These are phyloP conservation scores for Leptopterna dolabrata DNA, from an alignment of 2,888 invertebrate species.

Conservation along the genomic window DNA sequence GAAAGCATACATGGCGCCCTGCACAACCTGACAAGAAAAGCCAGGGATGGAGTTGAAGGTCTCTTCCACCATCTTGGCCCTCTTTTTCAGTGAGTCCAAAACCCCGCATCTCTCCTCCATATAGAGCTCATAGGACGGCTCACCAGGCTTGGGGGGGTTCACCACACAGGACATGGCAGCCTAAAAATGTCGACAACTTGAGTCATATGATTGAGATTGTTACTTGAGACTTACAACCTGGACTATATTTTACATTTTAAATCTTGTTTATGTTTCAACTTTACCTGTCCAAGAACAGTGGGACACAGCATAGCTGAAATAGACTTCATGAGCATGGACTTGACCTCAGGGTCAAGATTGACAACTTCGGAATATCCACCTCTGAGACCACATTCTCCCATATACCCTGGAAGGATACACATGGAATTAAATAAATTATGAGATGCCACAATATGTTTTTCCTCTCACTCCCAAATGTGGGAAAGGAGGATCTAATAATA, in stretches of 20 bases:
- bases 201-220: no score
- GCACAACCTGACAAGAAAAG: constrained; percentile 79
- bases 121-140: constrained; percentile 87
- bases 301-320: constrained; percentile 96
- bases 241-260: no score
- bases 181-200: constrained; percentile 69
- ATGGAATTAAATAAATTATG: no score
- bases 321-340: constrained; percentile 85
- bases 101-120: constrained; percentile 79
- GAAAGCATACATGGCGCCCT: constrained; percentile 99
- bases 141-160: constrained; percentile 85
- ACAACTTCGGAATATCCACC: constrained; percentile 95
- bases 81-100: constrained; percentile 77
- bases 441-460: no score
- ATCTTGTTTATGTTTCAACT: no score
- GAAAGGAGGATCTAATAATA: no score
- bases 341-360: constrained; percentile 87
- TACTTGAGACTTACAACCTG: no score
- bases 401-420: constrained; percentile 72
- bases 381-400: constrained; percentile 94
- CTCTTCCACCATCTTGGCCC: constrained; percentile 87
- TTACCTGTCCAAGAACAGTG: constrained; percentile 85
- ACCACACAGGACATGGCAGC: constrained; percentile 90
- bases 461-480: no score
- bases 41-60: constrained; percentile 93